A percentile compares a stretch with the other conserved stretches of the same genome.
phyloP scores from a whole-genome alignment of 2,888 invertebrate genomes.

The Hirudinaria manillensis region DNA sequence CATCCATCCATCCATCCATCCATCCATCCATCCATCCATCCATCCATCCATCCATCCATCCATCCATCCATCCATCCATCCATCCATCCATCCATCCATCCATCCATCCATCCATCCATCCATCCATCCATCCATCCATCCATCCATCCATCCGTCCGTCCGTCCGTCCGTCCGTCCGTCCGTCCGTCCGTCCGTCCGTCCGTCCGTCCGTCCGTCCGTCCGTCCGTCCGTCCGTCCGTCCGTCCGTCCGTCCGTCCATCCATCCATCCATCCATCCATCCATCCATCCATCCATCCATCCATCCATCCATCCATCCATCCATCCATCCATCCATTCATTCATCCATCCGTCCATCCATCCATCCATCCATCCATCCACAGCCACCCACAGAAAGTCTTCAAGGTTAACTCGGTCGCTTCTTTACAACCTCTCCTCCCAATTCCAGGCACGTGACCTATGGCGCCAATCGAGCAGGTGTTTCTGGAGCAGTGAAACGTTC shows the following conservation, averaged over 20 bases:
- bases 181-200: neutral
- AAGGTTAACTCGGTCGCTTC: neutral
- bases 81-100: conserved; percentile 3
- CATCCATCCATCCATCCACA: neutral
- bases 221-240: neutral
- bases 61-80: conserved; percentile 4
- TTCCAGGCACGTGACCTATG: conserved; percentile 11
- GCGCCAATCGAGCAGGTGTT: neutral
- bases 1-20: conserved; percentile 8
- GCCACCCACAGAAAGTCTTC: neutral
- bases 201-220: neutral
- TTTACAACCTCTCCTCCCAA: neutral
- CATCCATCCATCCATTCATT: no score
- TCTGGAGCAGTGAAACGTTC: neutral
- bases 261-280: neutral
- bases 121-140: conserved; percentile 13
- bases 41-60: neutral
- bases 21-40: conserved; percentile 5
- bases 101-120: conserved; percentile 12
- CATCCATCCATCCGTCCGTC: no score
- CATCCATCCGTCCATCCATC: no score
- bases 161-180: neutral
- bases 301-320: neutral
- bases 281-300: neutral
- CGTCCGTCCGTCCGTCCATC: no score